Percentiles rank a stretch among this genome's conserved stretches.
These are phyloP conservation scores for Thunnus thynnus DNA, from an alignment of 2,113 vertebrate genomes.

Conservation along the genomic window DNA sequence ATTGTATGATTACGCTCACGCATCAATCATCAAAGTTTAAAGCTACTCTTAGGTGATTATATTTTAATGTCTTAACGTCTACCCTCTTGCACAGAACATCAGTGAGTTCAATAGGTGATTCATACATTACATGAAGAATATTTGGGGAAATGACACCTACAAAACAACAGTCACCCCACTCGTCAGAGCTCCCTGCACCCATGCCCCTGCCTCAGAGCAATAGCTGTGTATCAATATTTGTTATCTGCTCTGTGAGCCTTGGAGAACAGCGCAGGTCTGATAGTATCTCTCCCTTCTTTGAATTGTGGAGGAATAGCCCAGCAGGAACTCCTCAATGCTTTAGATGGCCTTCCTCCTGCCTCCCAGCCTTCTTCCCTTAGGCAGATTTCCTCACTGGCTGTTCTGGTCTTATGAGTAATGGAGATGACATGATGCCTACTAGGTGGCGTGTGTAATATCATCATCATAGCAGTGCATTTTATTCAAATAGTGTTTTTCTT, in stretches of 20 bases:
- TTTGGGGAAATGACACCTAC: not conserved
- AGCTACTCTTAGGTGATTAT: not conserved
- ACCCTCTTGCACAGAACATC: not conserved
- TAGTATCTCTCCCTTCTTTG: not conserved
- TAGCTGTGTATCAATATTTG: not conserved
- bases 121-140: not conserved
- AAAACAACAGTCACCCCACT: not conserved
- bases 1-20: not conserved
- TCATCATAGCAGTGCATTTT: not conserved
- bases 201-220: conserved; percentile 14
- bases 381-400: conserved; percentile 23
- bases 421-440: conserved; percentile 25
- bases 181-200: not conserved
- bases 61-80: not conserved
- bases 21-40: conserved; percentile 11
- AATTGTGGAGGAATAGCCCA: not conserved
- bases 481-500: not conserved
- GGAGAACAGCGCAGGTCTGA: not conserved
- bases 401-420: conserved; percentile 38
- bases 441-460: not conserved
- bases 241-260: conserved; percentile 32
- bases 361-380: conserved; percentile 19
- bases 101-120: not conserved
- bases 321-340: conserved; percentile 6
- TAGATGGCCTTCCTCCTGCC: not conserved